Base-by-base conservation (phyloP, 2,113 vertebrate species). In the Aplodontia rufa region DNA sequence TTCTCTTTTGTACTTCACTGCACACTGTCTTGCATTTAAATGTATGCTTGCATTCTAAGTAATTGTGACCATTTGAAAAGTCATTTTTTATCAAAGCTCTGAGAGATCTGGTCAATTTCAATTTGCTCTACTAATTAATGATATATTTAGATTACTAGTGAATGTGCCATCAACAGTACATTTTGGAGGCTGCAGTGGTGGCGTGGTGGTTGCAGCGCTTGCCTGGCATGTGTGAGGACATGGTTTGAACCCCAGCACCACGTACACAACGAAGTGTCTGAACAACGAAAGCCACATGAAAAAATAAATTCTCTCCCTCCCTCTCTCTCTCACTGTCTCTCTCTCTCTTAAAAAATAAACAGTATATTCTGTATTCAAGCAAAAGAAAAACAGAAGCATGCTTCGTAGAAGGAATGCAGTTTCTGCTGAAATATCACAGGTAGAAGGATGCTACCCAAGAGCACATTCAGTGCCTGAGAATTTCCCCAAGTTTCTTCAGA, bases 31-130 rank as follows among this genome's bases (percentile, higher is more conserved):
- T 98, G 93, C 78, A 79, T 98, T 97, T 97, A 93, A 93, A 98
- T 97, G 86, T 85, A 97, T 94, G 96, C 96, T 98, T 98, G 98
- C 96, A 78, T 96, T 95, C 95, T 91, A 93, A 86, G 78, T 98
- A 98, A 98, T 98, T 98, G 94, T 97, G 92, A 96, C 96, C 95
- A 93, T 83, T 97, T 98, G 97, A 96, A 98, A 98, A 98, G 96
- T 96, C 96, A 78, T 76, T 83, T 95, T 91, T 30, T n/a, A 89
- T 96, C 82, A 89, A 97, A 98, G 97, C 94, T 97, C 83, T 88
- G 92, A 92, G 85, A 98, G 96, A 96, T 97, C 97, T 97, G 90
- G 82, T 97, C 98, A 97, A 97, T 97, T 97, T 98, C 98, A 98
- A 94, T 97, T 98, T 91, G 95, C 51, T 96, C 12, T 78, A 96